Conservation (phyloP, 2,113 vertebrate species). For the Percopsis transmontana region DNA sequence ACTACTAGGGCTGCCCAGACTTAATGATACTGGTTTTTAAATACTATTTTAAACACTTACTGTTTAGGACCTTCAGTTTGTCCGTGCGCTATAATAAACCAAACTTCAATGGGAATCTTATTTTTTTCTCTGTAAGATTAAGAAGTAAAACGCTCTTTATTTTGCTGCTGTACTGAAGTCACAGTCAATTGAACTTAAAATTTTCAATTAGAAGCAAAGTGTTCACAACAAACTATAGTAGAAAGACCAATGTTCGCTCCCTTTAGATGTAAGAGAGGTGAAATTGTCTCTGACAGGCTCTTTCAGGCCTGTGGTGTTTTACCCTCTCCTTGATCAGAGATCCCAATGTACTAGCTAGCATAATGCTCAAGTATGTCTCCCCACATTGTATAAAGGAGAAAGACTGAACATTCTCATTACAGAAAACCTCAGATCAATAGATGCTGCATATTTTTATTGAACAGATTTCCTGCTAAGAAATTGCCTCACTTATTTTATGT, state of each 20-base stretch:
- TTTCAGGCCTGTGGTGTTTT: slow-evolving; percentile 27
- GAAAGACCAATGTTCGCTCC: slow-evolving; percentile 52
- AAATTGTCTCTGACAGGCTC: slow-evolving; percentile 49
- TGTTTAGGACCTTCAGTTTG: too few species aligned
- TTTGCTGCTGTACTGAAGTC: slow-evolving; percentile 43
- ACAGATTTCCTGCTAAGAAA: slow-evolving; percentile 57
- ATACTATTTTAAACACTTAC: too few species aligned
- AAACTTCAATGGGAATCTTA: too few species aligned
- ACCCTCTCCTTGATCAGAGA: neutral
- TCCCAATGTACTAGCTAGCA: neutral
- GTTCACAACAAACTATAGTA: slow-evolving; percentile 55
- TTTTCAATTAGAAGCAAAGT: slow-evolving; percentile 55
- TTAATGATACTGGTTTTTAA: too few species aligned
- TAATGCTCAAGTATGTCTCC: neutral
- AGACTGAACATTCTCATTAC: slow-evolving; percentile 45
- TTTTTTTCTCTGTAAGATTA: too few species aligned
- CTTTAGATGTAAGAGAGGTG: slow-evolving; percentile 47
- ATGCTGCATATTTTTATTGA: slow-evolving; percentile 64
- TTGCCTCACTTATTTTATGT: slow-evolving; percentile 33
- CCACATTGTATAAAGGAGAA: slow-evolving; percentile 41
- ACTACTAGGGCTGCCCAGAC: too few species aligned
- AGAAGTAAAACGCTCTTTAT: slow-evolving; percentile 3
- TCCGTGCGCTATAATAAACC: too few species aligned
- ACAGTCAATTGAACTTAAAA: slow-evolving; percentile 60
- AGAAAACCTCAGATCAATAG: slow-evolving; percentile 51